Base-by-base conservation (phyloP, 2,888 invertebrate species). In the Branchellion lobata region DNA sequence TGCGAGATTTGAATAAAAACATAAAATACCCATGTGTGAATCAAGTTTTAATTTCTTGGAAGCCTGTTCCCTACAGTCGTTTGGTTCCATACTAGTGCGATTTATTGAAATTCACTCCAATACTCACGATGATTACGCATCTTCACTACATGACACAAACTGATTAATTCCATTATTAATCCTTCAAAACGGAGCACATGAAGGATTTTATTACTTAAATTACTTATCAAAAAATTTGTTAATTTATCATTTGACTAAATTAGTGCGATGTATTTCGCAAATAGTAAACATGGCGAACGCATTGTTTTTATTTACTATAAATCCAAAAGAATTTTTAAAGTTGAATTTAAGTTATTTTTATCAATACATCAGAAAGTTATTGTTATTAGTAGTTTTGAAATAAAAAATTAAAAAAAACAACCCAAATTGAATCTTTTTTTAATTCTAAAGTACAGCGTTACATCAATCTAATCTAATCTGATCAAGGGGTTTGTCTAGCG, bases 241-340 rank as follows among this genome's bases (percentile, higher is more conserved):
- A 57, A 24, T 14, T 18, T n/a, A 24, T 24, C n/a, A 14, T 57
- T 57, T 57, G n/a, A 8, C 3, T 14, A 57, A 57, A 57, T 57
- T n/a, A 5, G 61, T 57, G 21, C 61, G 5, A 18, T 18, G 3
- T 8, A 57, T 57, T n/a, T 5, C 21, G 24, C 3, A 57, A 18
- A 18, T 57, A 5, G 11, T 24, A 57, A 57, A 57, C 61, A 57
- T 57, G 61, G 61, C 61, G 61, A 57, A 24, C 24, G 61, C 61
- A 57, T 57, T 57, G 61, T 57, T 57, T 57, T 57, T 57, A 57
- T 57, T 57, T 57, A 57, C 61, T 14, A 57, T 57, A 57, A 57
- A 57, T n/a, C 21, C 8, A 57, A 57, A 57, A 57, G 24, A n/a
- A 14, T 47, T 24, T 18, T n/a, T 18, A 57, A 40, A 40, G 40